phyloP scores from a whole-genome alignment of 2,113 vertebrate genomes.

The Globicephala melas region DNA sequence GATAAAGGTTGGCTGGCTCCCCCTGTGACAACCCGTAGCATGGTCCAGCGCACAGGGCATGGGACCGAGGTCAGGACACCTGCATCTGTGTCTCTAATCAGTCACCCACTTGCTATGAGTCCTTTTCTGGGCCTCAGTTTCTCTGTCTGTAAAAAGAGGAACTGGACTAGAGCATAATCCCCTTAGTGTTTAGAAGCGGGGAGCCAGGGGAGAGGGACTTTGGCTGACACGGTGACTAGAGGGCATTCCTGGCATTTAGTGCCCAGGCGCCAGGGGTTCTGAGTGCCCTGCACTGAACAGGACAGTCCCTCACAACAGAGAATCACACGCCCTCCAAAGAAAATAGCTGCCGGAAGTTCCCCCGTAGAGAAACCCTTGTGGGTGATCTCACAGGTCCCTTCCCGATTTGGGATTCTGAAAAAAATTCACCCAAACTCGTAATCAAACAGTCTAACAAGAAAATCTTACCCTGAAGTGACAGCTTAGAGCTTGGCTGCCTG shows the following conservation, averaged over 20 bases:
- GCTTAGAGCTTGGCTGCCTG: slow-evolving; percentile 18
- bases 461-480: slow-evolving; percentile 42
- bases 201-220: not conserved
- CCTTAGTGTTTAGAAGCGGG: not conserved
- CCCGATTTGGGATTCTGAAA: not conserved
- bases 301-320: not conserved
- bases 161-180: not conserved
- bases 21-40: not conserved
- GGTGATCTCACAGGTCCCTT: not conserved
- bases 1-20: not conserved
- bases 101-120: not conserved
- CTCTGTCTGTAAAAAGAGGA: not conserved
- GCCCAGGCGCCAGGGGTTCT: not conserved
- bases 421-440: not conserved
- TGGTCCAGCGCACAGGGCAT: not conserved
- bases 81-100: not conserved
- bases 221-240: not conserved
- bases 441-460: slow-evolving; percentile 26
- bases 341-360: not conserved
- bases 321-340: not conserved
- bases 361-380: not conserved
- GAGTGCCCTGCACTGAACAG: not conserved
- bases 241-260: not conserved
- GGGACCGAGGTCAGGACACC: not conserved
- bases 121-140: slow-evolving; percentile 1